phyloP scores from a whole-genome alignment of 2,113 vertebrate species.

The Ceyx cyanopectus region DNA sequence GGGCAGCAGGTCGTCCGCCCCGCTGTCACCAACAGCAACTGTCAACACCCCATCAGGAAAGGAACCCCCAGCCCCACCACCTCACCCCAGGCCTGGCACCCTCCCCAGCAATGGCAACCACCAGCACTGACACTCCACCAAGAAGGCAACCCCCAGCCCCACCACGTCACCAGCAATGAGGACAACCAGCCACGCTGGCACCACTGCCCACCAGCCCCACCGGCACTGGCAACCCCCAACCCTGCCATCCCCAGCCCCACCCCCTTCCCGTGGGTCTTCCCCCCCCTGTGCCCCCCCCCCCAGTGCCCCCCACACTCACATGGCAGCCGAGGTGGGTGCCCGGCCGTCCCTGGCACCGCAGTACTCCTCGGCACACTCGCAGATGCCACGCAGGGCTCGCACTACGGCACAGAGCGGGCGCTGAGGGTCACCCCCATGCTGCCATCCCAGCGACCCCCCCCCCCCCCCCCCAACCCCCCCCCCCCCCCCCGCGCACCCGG shows the following conservation, averaged over 20 bases:
- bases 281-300: accelerated
- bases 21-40: slow-evolving; percentile 70
- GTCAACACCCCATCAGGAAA: not conserved
- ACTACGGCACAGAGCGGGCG: slow-evolving; percentile 66
- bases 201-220: not conserved
- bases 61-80: not conserved
- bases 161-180: too few species aligned
- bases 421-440: not conserved
- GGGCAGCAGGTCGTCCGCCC: slow-evolving; percentile 92
- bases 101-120: not conserved
- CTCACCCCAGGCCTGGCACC: too few species aligned
- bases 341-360: slow-evolving; percentile 71
- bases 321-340: slow-evolving; percentile 73
- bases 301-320: slow-evolving; percentile 77
- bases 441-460: too few species aligned
- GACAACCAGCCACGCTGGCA: not conserved
- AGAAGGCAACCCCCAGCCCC: not conserved
- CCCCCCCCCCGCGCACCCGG: too few species aligned
- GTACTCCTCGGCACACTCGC: slow-evolving; percentile 91
- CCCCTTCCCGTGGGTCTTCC: accelerated
- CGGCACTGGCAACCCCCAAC: not conserved
- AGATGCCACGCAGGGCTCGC: slow-evolving; percentile 87
- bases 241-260: not conserved
- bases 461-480: too few species aligned
- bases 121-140: not conserved